Conservation (phyloP, 1,140 invertebrate genomes). For the Phymastichus coffea region DNA sequence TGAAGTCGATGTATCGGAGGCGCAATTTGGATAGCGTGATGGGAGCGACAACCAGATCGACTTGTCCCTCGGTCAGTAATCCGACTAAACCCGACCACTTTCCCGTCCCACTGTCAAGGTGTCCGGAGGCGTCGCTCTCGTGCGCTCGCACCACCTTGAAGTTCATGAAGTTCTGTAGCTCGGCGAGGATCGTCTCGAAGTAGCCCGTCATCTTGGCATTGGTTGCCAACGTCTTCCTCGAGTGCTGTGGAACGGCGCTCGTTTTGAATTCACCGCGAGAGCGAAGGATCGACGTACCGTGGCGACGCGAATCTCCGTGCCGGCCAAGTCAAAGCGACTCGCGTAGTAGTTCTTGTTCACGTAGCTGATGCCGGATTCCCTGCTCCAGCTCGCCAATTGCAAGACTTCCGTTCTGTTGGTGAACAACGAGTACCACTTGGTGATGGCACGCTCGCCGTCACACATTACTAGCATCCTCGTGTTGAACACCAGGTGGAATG, state of each 20-base stretch:
- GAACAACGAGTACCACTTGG: constrained; percentile 37
- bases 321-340: background rate
- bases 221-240: background rate
- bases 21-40: constrained; percentile 36
- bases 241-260: background rate
- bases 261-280: background rate
- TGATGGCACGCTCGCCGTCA: constrained; percentile 2
- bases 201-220: constrained; percentile 12
- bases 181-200: constrained; percentile 17
- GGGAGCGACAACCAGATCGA: constrained; percentile 24
- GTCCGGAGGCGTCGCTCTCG: constrained; percentile 6
- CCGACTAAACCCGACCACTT: constrained; percentile 33
- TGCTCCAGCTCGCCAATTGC: background rate
- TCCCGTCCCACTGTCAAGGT: background rate
- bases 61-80: constrained; percentile 13
- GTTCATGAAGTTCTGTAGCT: constrained; percentile 22
- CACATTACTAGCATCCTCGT: constrained; percentile 35
- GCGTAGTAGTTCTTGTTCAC: constrained; percentile 5
- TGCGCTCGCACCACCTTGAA: constrained; percentile 9
- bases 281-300: background rate
- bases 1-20: constrained; percentile 36
- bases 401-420: constrained; percentile 7
- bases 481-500: constrained; percentile 32
- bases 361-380: background rate
- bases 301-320: background rate